phyloP scores from a whole-genome alignment of 1,140 invertebrate genomes.

The Anastrepha ludens region DNA sequence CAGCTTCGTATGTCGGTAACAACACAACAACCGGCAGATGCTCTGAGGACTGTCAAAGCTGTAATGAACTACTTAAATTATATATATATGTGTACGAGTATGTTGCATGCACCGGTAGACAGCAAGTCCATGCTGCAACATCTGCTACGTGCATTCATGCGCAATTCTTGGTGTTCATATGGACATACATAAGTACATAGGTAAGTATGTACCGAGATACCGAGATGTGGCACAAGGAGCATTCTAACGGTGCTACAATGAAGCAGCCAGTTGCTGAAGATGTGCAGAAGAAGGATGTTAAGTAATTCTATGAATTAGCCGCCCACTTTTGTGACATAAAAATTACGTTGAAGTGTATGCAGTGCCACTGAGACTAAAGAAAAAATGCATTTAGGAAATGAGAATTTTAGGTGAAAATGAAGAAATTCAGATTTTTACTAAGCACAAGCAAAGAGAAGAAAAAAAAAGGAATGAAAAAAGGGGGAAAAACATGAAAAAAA shows the following conservation, averaged over 20 bases:
- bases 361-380: neutral
- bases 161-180: no score
- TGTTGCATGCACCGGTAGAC: slow-evolving; percentile 11
- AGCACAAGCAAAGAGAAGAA: no score
- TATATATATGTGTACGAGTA: neutral
- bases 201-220: neutral
- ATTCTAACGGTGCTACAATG: neutral
- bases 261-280: neutral
- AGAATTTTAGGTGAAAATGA: neutral
- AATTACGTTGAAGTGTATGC: neutral
- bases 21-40: neutral
- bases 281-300: slow-evolving; percentile 25
- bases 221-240: neutral
- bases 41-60: neutral
- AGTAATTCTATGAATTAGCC: neutral
- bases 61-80: slow-evolving; percentile 10
- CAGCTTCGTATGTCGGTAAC: neutral
- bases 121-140: neutral
- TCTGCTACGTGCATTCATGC: neutral
- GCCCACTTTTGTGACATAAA: neutral
- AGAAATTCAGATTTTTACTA: neutral
- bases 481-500: no score
- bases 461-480: no score
- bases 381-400: neutral
- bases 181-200: neutral